Percentiles rank a stretch among this genome's conserved stretches.
These are phyloP conservation scores for Zaprionus inermis DNA, from an alignment of 1,140 invertebrate species.

Conservation along the genomic window DNA sequence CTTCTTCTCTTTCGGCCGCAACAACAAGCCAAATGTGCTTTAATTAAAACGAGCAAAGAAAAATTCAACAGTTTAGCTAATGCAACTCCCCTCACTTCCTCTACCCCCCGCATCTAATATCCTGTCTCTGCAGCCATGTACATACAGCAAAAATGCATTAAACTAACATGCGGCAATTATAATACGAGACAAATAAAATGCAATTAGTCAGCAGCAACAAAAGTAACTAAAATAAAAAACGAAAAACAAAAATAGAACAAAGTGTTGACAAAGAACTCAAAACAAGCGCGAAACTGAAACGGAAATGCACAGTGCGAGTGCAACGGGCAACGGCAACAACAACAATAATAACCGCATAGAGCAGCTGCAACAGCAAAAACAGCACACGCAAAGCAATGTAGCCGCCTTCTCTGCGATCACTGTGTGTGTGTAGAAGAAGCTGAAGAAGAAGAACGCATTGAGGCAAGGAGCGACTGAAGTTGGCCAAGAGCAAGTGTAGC, in stretches of 20 bases:
- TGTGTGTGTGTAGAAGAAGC: conserved; percentile 36
- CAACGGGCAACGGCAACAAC: conserved; percentile 23
- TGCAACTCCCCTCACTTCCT: background rate
- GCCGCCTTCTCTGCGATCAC: conserved; percentile 41
- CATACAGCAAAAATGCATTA: conserved; percentile 68
- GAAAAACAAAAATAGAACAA: conserved; percentile 23
- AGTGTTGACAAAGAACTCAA: conserved; percentile 16
- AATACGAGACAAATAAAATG: conserved; percentile 5
- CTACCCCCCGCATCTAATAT: background rate
- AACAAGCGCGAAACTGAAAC: conserved; percentile 53
- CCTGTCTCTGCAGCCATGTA: conserved; percentile 66
- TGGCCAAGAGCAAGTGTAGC: background rate
- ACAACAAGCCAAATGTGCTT: conserved; percentile 42
- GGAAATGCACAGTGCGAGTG: conserved; percentile 68
- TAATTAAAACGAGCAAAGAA: conserved; percentile 55
- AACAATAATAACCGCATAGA: conserved; percentile 35
- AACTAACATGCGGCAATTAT: conserved; percentile 43
- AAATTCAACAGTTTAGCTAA: conserved; percentile 49
- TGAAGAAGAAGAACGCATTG: conserved; percentile 1
- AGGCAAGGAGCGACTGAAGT: conserved; percentile 5
- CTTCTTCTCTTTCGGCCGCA: background rate
- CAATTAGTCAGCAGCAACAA: conserved; percentile 33
- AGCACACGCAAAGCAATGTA: conserved; percentile 53
- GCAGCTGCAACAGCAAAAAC: conserved; percentile 27
- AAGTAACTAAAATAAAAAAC: conserved; percentile 24